phyloP scores from a whole-genome alignment of 2,113 vertebrate species.

The Mugil cephalus region DNA sequence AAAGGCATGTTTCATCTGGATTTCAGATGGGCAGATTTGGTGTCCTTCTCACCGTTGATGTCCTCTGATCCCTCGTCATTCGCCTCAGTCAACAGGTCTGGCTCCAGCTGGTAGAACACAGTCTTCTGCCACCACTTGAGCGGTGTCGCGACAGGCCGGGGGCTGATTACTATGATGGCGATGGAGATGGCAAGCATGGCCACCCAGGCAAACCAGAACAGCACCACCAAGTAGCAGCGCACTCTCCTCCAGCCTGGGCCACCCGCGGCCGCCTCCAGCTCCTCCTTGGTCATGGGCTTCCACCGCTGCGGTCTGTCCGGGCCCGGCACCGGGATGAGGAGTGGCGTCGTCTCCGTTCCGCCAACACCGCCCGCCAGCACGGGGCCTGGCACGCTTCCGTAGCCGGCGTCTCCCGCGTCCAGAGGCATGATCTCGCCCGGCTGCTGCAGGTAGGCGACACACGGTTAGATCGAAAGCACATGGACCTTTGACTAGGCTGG shows the following conservation, averaged over 20 bases:
- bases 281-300: conserved; percentile 71
- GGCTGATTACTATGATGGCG: conserved; percentile 63
- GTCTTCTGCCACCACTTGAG: conserved; percentile 83
- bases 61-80: conserved; percentile 19
- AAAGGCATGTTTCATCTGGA: background rate
- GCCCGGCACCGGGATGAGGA: conserved; percentile 61
- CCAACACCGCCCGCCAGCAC: conserved; percentile 21
- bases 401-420: conserved; percentile 66
- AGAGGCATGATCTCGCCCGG: conserved; percentile 73
- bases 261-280: conserved; percentile 72
- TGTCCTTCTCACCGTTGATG: conserved; percentile 67
- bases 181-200: conserved; percentile 67
- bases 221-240: conserved; percentile 71
- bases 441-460: conserved; percentile 31
- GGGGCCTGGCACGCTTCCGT: conserved; percentile 50
- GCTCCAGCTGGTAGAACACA: conserved; percentile 76
- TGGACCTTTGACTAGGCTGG: background rate
- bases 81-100: conserved; percentile 32
- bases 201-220: conserved; percentile 83
- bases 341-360: conserved; percentile 63
- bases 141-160: conserved; percentile 30
- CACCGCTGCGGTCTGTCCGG: background rate
- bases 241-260: conserved; percentile 74
- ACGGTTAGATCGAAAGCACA: too few species aligned
- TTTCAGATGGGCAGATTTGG: too few species aligned